phyloP scores from a whole-genome alignment of 2,888 invertebrate species.

The Aporophyla nigra region DNA sequence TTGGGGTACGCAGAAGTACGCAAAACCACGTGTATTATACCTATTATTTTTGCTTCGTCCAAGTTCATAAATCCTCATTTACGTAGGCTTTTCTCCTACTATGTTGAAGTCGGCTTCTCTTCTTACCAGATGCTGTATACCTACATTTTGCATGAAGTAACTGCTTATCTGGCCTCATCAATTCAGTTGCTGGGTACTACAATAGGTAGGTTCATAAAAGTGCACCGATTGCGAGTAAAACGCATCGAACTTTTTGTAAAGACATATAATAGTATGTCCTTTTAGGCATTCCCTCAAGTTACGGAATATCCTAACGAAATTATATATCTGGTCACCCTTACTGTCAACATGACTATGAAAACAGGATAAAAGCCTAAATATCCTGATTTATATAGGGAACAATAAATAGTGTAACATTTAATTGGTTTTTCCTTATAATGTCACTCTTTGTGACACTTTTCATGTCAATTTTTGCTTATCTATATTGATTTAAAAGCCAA shows the following conservation, averaged over 20 bases:
- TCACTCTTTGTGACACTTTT: not conserved
- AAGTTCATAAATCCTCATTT: not conserved
- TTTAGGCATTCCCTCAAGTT: not conserved
- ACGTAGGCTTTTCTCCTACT: no score
- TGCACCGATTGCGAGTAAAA: not conserved
- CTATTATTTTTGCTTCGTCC: not conserved
- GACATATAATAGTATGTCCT: not conserved
- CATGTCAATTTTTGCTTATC: not conserved
- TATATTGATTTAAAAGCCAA: not conserved
- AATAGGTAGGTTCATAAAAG: not conserved
- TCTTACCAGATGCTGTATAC: no score
- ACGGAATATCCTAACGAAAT: not conserved
- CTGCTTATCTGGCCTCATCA: no score
- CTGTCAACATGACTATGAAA: conserved; percentile 8
- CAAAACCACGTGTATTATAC: not conserved
- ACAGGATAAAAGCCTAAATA: conserved; percentile 42
- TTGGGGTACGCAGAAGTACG: not conserved
- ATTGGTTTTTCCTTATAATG: conserved; percentile 33
- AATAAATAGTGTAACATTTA: conserved; percentile 1
- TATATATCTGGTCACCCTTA: conserved; percentile 26
- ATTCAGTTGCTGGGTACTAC: not conserved
- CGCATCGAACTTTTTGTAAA: not conserved
- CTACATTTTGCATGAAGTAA: no score
- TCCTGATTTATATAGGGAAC: conserved; percentile 39
- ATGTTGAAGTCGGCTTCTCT: no score